These are phyloP conservation scores for Drosophila affinis DNA, from an alignment of 2,888 invertebrate genomes.

Conservation along the genomic window DNA sequence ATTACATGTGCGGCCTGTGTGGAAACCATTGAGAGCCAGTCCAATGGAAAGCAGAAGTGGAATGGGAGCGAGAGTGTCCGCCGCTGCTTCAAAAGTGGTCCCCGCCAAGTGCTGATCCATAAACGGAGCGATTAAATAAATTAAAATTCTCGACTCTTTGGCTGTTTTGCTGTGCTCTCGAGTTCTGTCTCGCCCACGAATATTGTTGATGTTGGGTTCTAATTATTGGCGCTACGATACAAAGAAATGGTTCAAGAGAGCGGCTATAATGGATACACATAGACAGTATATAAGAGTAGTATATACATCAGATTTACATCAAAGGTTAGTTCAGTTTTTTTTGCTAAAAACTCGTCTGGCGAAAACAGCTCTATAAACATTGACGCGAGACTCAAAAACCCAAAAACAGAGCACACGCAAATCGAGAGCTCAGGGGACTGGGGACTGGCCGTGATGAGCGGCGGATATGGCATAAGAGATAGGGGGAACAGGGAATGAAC, in stretches of 20 bases:
- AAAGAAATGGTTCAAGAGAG: constrained; percentile 32
- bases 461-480: constrained; percentile 16
- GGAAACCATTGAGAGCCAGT: not conserved
- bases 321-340: constrained; percentile 30
- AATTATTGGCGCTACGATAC: constrained; percentile 62
- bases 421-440: constrained; percentile 18
- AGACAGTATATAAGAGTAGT: not conserved
- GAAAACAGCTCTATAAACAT: constrained; percentile 48
- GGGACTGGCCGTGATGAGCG: constrained; percentile 19
- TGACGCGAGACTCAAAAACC: constrained; percentile 10
- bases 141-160: constrained; percentile 40
- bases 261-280: constrained; percentile 11
- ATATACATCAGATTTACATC: constrained; percentile 28
- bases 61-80: constrained; percentile 19
- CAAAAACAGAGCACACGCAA: constrained; percentile 37
- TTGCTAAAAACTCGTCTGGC: constrained; percentile 33
- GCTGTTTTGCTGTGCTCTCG: constrained; percentile 16
- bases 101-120: constrained; percentile 54
- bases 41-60: constrained; percentile 2
- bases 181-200: constrained; percentile 54
- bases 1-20: constrained; percentile 24
- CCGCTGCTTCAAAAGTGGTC: constrained; percentile 25
- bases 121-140: constrained; percentile 72
- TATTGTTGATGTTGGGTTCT: constrained; percentile 14
- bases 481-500: not conserved